Evolutionary conservation across 2,888 invertebrate genomes (phyloP).

Genomic region (Apantesis nais): DNA sequence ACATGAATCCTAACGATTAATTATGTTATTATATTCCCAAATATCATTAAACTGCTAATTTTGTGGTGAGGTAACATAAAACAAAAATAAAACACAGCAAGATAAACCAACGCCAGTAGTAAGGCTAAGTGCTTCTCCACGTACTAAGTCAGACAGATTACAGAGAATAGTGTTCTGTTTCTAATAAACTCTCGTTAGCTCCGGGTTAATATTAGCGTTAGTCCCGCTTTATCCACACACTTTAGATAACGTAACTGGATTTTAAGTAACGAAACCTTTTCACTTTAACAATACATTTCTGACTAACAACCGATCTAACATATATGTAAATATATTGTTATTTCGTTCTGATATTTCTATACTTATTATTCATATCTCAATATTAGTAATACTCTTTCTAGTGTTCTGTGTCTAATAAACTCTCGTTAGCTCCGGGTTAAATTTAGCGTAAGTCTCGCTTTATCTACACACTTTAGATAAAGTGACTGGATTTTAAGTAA

Average conservation of each 20-base stretch:
- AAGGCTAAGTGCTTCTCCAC: slow-evolving; percentile 24
- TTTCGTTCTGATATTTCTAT: too few species aligned
- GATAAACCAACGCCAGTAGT: not conserved
- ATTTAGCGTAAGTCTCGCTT: slow-evolving; percentile 39
- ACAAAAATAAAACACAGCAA: not conserved
- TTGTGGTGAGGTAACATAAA: not conserved
- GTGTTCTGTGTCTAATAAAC: slow-evolving; percentile 45
- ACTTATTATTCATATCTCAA: too few species aligned
- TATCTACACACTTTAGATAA: slow-evolving; percentile 40
- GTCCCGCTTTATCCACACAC: slow-evolving; percentile 40
- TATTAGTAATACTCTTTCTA: not conserved
- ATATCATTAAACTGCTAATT: not conserved
- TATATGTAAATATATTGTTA: too few species aligned
- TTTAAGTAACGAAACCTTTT: not conserved
- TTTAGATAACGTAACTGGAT: slow-evolving; percentile 25
- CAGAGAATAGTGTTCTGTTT: slow-evolving; percentile 35
- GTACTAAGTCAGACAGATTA: slow-evolving; percentile 38
- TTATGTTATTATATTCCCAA: too few species aligned
- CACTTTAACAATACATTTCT: not conserved
- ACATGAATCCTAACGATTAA: too few species aligned
- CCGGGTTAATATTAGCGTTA: slow-evolving; percentile 41
- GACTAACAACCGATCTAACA: not conserved
- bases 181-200: slow-evolving; percentile 49
- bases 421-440: slow-evolving; percentile 43
- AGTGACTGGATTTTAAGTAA: slow-evolving; percentile 9